A percentile compares a stretch with the other conserved stretches of the same genome.
Conservation (phyloP, 2,113 vertebrate genomes). For the Scolopax mira region DNA sequence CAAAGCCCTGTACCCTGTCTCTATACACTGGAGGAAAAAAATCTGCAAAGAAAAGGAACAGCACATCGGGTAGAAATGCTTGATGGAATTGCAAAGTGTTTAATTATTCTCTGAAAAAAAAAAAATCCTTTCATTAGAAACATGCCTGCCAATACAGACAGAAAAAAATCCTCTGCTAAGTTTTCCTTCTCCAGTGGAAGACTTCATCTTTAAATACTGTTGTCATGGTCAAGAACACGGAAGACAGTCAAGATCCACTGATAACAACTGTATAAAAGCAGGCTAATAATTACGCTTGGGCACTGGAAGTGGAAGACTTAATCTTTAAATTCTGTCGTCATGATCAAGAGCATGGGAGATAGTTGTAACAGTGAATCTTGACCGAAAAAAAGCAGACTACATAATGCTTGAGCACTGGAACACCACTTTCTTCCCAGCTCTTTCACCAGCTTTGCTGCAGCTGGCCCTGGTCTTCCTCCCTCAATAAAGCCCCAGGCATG, state of each 20-base stretch:
- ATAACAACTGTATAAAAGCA: background rate
- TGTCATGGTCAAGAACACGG: fast-evolving
- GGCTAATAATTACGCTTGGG: background rate
- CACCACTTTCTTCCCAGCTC: background rate
- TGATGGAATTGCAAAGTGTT: background rate
- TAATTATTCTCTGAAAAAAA: background rate
- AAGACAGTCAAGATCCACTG: background rate
- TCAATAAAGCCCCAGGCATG: fast-evolving
- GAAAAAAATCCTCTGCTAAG: background rate
- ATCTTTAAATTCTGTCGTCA: no score
- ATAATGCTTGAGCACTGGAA: background rate
- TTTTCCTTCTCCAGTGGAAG: background rate
- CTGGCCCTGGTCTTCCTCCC: background rate
- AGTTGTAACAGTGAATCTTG: no score
- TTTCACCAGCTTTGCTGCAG: fast-evolving
- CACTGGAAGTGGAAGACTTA: background rate
- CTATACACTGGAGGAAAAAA: background rate
- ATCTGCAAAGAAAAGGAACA: background rate
- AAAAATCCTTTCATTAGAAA: background rate
- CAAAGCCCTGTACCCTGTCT: background rate
- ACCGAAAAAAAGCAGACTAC: no score
- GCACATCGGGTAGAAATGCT: background rate
- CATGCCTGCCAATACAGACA: background rate
- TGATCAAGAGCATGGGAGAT: no score
- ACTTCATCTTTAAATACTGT: background rate